phyloP scores from a whole-genome alignment of 2,888 invertebrate genomes.

The Nomada fabriciana region DNA sequence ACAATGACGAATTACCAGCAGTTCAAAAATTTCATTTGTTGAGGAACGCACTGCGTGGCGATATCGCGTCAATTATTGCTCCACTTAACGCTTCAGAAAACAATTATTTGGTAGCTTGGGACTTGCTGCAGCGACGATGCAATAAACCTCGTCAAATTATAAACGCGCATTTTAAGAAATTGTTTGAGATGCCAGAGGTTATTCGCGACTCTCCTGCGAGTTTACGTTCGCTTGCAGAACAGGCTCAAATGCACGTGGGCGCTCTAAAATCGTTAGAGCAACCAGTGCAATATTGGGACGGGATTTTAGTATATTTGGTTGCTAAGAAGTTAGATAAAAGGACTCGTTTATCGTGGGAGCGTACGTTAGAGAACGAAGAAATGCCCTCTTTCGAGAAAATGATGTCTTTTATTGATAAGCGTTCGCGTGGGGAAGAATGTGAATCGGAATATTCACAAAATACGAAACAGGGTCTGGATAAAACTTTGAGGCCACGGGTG shows the following conservation, averaged over 20 bases:
- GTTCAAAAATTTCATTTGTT: slow-evolving; percentile 9
- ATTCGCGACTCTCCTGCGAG: background rate
- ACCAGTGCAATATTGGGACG: background rate
- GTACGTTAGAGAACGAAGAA: slow-evolving; percentile 16
- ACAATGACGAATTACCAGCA: background rate
- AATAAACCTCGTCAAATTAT: background rate
- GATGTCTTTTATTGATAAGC: background rate
- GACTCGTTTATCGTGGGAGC: slow-evolving; percentile 14
- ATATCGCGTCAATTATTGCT: background rate
- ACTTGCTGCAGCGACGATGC: background rate
- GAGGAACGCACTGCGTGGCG: background rate
- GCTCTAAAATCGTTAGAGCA: background rate
- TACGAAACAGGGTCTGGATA: background rate
- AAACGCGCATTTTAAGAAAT: background rate
- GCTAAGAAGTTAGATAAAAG: background rate
- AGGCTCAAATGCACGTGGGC: background rate
- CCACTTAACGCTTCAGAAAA: background rate
- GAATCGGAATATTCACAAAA: background rate
- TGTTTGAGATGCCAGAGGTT: background rate
- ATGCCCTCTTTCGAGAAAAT: background rate
- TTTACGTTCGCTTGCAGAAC: background rate
- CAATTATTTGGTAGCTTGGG: background rate
- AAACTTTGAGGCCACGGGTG: no score
- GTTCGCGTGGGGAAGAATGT: background rate
- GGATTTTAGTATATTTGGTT: background rate